Percentiles rank a stretch among this genome's conserved stretches.
Evolutionary conservation across 2,797 vertebrate species (phyloP).

Genomic region (Monodelphis domestica): DNA sequence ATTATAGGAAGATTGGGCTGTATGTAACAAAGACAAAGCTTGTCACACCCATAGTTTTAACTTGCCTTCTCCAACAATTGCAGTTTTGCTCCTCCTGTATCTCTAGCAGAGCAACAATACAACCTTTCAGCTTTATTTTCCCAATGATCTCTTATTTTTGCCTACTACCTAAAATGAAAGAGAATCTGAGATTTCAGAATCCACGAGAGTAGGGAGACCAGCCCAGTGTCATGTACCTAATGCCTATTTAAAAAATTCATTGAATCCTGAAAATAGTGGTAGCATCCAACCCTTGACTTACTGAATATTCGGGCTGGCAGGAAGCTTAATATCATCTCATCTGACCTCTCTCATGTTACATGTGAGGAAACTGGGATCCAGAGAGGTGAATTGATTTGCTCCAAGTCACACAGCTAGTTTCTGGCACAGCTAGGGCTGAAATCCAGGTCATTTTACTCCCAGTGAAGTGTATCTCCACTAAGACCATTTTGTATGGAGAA

Average conservation of each 20-base stretch:
- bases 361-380: background rate
- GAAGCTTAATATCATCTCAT: background rate
- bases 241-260: constrained; percentile 27
- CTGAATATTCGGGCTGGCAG: background rate
- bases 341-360: background rate
- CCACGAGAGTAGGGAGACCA: background rate
- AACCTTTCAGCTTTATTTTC: too few relatives aligned
- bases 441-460: background rate
- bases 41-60: background rate
- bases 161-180: background rate
- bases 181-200: constrained; percentile 8
- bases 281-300: background rate
- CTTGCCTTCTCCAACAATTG: background rate
- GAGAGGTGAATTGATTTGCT: background rate
- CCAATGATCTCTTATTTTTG: background rate
- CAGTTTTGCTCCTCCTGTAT: background rate
- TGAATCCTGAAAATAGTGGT: background rate
- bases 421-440: background rate
- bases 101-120: background rate
- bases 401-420: background rate
- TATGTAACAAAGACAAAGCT: background rate
- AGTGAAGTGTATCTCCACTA: background rate
- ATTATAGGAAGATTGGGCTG: background rate
- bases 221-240: background rate
- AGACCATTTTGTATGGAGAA: background rate